These are phyloP conservation scores for Cotesia typhae DNA, from an alignment of 1,140 invertebrate species.

Conservation along the genomic window DNA sequence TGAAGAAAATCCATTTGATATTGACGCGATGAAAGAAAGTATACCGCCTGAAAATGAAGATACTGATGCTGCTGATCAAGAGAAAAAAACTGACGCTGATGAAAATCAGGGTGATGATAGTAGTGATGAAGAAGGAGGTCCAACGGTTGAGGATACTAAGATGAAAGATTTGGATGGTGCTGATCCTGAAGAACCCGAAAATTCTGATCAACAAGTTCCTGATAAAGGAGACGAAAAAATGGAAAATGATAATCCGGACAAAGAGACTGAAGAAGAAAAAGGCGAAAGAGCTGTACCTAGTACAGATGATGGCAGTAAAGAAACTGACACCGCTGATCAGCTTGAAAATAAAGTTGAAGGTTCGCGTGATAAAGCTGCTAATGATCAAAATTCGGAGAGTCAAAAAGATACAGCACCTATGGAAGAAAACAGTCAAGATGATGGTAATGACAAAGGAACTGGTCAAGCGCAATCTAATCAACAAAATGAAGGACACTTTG, in stretches of 20 bases:
- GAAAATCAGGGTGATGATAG: conserved; percentile 52
- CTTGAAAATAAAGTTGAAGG: conserved; percentile 52
- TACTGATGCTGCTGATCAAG: conserved; percentile 48
- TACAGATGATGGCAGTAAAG: conserved; percentile 50
- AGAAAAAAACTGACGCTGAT: conserved; percentile 46
- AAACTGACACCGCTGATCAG: conserved; percentile 57
- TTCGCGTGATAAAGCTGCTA: conserved; percentile 55
- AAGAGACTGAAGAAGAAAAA: conserved; percentile 58
- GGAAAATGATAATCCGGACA: conserved; percentile 54
- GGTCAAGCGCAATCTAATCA: conserved; percentile 66
- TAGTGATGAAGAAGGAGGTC: conserved; percentile 51
- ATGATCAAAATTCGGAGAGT: conserved; percentile 42
- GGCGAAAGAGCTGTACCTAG: conserved; percentile 60
- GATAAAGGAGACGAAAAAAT: conserved; percentile 55
- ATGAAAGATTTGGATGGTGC: conserved; percentile 57
- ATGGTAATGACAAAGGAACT: conserved; percentile 63
- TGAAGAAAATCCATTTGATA: conserved; percentile 83
- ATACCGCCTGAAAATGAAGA: conserved; percentile 45
- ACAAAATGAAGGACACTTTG: conserved; percentile 63
- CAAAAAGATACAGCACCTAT: conserved; percentile 41
- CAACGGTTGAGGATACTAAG: conserved; percentile 26
- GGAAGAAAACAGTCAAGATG: conserved; percentile 59
- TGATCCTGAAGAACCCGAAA: conserved; percentile 60
- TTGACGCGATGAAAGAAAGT: conserved; percentile 76
- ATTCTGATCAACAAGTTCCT: conserved; percentile 57